Base-by-base conservation (phyloP, 2,113 vertebrate species). In the Bufo gargarizans region DNA sequence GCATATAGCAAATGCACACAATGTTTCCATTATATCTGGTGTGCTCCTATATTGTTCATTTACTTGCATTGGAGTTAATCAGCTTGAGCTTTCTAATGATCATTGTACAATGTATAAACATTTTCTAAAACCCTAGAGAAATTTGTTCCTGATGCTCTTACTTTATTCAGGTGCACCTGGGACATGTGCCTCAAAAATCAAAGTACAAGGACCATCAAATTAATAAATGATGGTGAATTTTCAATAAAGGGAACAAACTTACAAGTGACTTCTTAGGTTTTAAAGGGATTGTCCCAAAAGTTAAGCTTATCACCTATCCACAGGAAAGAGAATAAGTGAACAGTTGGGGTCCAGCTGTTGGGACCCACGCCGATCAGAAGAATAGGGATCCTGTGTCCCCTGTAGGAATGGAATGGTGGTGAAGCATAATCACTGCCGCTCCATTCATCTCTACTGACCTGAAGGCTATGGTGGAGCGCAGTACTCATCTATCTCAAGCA, bases 21-120 rank as follows among this genome's bases (percentile, higher is more conserved):
- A 79, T 80, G n/a, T 59, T 80, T 80, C 78, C 22, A 80, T 80
- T 80, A 80, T 13, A 58, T 59, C 13, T 59, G 22, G 6, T 47
- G 4, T 65, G 43, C 3, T 65, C 58, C 16, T 65, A 47, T 49
- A 49, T 14, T 82, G 59, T 82, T 49, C 45, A 65, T 65, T 82
- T 59, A 17, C n/a, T 80, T 80, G 56, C 22, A 80, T 22, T 59
- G n/a, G 14, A 19, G 22, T 43, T 80, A 33, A 80, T 80, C n/a
- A 43, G 33, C 55, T 58, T 43, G 14, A 50, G 55, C 22, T 80
- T 80, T 80, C 55, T 80, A 58, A 80, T 80, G 78, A 80, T 22
- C 59, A 33, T 80, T 80, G 20, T 58, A 17, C 43, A 80, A 58
- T 33, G 10, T 80, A 59, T 17, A 59, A 56, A 80, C 22, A 80